Conservation (phyloP, 2,113 vertebrate genomes). For the Microcebus tavaratra region DNA sequence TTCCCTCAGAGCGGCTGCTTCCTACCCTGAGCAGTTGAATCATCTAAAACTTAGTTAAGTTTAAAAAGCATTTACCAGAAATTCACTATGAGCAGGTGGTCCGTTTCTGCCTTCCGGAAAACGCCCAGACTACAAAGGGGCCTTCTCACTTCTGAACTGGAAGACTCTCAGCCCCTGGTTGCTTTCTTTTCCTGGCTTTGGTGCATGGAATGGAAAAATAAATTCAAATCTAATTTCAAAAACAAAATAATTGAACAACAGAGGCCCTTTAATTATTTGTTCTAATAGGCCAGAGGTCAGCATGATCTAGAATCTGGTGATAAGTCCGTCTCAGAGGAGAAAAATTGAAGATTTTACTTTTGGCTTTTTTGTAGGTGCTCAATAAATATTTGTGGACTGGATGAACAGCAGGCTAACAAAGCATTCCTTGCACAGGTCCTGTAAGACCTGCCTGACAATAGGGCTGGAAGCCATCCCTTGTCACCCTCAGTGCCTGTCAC, state of each 20-base stretch:
- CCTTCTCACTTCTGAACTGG: background rate
- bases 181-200: background rate
- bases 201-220: background rate
- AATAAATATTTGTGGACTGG: background rate
- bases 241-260: background rate
- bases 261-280: background rate
- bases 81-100: background rate
- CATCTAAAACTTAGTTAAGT: background rate
- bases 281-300: background rate
- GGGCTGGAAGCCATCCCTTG: background rate
- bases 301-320: background rate
- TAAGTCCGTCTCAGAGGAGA: background rate
- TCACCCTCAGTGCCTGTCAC: too few relatives aligned
- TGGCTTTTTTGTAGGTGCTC: background rate
- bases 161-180: background rate
- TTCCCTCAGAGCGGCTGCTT: background rate
- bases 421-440: background rate
- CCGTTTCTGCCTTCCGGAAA: background rate
- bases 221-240: background rate
- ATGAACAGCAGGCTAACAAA: background rate
- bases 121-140: background rate
- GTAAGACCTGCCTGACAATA: background rate
- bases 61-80: background rate
- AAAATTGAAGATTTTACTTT: background rate
- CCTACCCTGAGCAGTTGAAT: background rate